Conservation (phyloP, 2,888 invertebrate genomes). For the Philaethria dido region DNA sequence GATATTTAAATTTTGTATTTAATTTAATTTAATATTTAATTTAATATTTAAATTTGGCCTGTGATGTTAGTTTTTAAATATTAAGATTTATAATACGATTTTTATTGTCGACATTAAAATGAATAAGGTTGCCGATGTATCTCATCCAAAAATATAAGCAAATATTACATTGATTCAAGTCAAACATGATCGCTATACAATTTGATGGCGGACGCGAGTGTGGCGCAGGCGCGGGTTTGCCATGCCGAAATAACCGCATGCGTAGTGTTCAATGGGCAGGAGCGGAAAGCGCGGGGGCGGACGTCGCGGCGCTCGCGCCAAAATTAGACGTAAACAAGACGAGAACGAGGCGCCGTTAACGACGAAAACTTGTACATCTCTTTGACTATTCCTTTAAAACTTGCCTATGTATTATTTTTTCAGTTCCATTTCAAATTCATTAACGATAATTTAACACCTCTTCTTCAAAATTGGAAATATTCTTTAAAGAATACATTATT, state of each 20-base stretch:
- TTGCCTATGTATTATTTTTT: background rate
- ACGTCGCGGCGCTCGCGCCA: conserved; percentile 80
- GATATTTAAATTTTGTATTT: too few relatives aligned
- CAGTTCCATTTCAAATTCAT: background rate
- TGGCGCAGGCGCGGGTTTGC: conserved; percentile 55
- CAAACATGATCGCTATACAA: conserved; percentile 35
- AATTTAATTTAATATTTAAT: too few relatives aligned
- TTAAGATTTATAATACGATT: background rate
- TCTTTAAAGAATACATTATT: background rate
- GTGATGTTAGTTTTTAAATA: conserved; percentile 34
- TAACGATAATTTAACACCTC: background rate
- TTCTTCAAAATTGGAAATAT: too few relatives aligned
- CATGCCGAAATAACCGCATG: conserved; percentile 78
- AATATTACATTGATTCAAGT: conserved; percentile 28
- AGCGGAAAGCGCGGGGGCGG: conserved; percentile 66
- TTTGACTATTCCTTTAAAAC: conserved; percentile 6
- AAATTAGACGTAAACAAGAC: conserved; percentile 83
- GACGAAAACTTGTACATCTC: conserved; percentile 42
- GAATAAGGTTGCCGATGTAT: background rate
- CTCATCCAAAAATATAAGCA: background rate
- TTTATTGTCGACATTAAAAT: background rate
- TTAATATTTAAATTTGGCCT: conserved; percentile 33
- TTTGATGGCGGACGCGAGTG: conserved; percentile 32
- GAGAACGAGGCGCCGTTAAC: conserved; percentile 74
- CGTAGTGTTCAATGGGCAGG: conserved; percentile 78